Evolutionary conservation across 2,888 invertebrate species (phyloP), one percentile per base, ranked within the genome.

Genomic region (Drosophila demipolita): DNA sequence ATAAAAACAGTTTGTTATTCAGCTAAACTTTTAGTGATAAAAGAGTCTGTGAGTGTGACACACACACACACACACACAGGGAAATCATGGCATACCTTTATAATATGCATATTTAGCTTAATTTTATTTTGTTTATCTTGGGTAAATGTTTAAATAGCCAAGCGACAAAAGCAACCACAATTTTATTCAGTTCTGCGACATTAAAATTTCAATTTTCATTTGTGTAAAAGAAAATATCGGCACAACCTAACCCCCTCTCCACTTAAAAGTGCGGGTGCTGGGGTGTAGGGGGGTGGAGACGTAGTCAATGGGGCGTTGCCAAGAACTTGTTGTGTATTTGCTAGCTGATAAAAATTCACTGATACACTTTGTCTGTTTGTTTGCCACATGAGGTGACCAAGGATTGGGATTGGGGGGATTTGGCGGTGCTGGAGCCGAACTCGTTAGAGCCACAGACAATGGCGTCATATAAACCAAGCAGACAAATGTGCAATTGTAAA

Each of bases 271-370:
- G 45, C 23, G 42, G 15, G 7, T 8, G 9, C 23, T 6, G 11
- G 38, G 40, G 54, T 8, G 53, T 1, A 17, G n/a, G 36, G 1
- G 2, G n/a, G 2, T 45, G 57, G 12, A 32, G 36, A 9, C 20
- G 36, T 65, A 63, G 58, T 70, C 63, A 64, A 75, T 78, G 80
- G 68, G 58, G 65, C 53, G 63, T 78, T 86, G 81, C 73, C 73
- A 87, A 89, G 76, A 86, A 76, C 71, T 78, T 78, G 75, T 83
- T 84, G 81, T 83, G 81, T 84, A 89, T 89, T 84, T 89, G 80
- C 87, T 80, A 66, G 76, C 78, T 83, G 87, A 89, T 89, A 89
- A 89, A 87, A 89, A 85, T 81, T 87, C 79, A 83, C 87, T 80
- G 64, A 80, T 88, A 73, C 89, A 70, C 69, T 80, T 88, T 82